Evolutionary conservation across 2,888 invertebrate genomes (phyloP).

Genomic region (Erebia aethiops): DNA sequence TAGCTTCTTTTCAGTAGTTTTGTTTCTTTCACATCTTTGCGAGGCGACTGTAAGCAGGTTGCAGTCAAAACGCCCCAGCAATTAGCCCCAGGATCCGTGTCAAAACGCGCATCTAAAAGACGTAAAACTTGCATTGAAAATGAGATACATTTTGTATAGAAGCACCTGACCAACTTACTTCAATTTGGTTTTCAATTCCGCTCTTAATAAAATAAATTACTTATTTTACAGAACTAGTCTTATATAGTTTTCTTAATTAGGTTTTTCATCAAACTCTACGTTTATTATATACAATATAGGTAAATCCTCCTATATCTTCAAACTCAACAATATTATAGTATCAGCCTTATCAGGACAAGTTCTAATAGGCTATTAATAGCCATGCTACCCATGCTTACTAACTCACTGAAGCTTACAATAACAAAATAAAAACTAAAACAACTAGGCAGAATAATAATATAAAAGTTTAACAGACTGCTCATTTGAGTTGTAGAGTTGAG

Average conservation of each 20-base stretch:
- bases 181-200: not conserved
- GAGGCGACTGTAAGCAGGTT: slow-evolving; percentile 32
- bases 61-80: slow-evolving; percentile 23
- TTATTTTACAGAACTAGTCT: too few relatives aligned
- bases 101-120: slow-evolving; percentile 11
- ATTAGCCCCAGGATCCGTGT: slow-evolving; percentile 21
- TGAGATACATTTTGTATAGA: not conserved
- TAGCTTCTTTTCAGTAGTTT: slow-evolving; percentile 54
- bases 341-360: not conserved
- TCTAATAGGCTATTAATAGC: not conserved
- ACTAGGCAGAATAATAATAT: slow-evolving; percentile 7
- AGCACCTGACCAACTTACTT: not conserved
- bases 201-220: too few relatives aligned
- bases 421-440: slow-evolving; percentile 10
- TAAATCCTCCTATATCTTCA: too few relatives aligned
- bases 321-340: too few relatives aligned
- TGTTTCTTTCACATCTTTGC: slow-evolving; percentile 55
- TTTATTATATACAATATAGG: too few relatives aligned
- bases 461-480: slow-evolving; percentile 18
- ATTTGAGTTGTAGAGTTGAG: slow-evolving; percentile 13
- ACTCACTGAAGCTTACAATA: slow-evolving; percentile 8
- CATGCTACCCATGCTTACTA: not conserved
- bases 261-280: too few relatives aligned
- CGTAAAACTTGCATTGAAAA: not conserved
- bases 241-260: too few relatives aligned